Base-by-base conservation (phyloP, 2,797 vertebrate species). In the Pseudochirops cupreus region DNA sequence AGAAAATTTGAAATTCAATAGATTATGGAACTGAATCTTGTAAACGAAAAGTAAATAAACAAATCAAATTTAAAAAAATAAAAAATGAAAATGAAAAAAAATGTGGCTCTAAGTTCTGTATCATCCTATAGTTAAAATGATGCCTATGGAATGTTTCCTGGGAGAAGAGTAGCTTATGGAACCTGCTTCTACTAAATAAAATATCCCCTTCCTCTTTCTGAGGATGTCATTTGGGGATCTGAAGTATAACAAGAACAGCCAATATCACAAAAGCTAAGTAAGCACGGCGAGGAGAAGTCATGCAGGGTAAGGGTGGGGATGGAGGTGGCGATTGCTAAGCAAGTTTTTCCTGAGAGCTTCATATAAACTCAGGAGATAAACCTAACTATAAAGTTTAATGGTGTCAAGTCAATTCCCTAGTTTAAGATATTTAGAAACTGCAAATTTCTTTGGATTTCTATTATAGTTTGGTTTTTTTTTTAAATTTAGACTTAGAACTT, bases 381-480 rank as follows among this genome's bases (percentile, higher is more conserved):
- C 10, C 89, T 91, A 28, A 31, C 58, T 62, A 6, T 31, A 92
- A 97, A 94, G 55, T 1, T 3, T 26, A 89, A 58, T 6, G 50
- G 28, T 24, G n/a, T 56, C n/a, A 52, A 28, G 21, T 90, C 55
- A 56, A 46, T 93, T 82, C 26, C 2, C 5, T 1, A 89, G 9
- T 93, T 93, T 90, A 91, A 28, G 56, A 93, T 3, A 29, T 29
- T 52, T 46, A 62, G 67, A 91, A 56, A 91, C 5, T 50, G 91
- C 13, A 57, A 21, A 74, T 67, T 89, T 95, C 62, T 93, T 58
- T 56, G 93, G 92, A 56, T 57, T 95, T 91, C 53, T 55, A 6
- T 26, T 54, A 46, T 50, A 92, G 59, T 24, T 52, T 46, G 46
- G 11, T n/a, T 31, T 24, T 91, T 56, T 92, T 28, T n/a, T 54